Conservation (phyloP, 2,797 vertebrate genomes). For the Acestrorhynchus altus region DNA sequence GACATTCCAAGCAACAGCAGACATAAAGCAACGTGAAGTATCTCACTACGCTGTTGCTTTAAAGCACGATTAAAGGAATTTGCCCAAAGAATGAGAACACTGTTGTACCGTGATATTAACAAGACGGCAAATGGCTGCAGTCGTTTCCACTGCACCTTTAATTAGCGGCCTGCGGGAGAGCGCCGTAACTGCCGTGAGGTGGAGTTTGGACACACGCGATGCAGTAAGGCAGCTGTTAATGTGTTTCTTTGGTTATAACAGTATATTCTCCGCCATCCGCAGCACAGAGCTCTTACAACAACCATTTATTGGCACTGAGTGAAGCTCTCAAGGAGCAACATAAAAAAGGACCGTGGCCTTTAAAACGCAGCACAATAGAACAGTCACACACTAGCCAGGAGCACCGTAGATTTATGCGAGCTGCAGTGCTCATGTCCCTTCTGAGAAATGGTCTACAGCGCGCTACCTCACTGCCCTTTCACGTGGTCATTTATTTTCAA, state of each 20-base stretch:
- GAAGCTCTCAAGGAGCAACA: slow-evolving; percentile 56
- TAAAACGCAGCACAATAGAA: slow-evolving; percentile 64
- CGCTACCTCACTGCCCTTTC: slow-evolving; percentile 46
- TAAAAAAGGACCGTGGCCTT: slow-evolving; percentile 58
- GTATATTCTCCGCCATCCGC: slow-evolving; percentile 58
- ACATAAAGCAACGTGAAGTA: background rate
- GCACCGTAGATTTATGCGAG: slow-evolving; percentile 62
- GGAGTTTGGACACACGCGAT: slow-evolving; percentile 53
- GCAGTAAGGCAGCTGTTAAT: slow-evolving; percentile 63
- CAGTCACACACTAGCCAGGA: slow-evolving; percentile 60
- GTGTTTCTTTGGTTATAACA: slow-evolving; percentile 64
- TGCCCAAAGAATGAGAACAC: slow-evolving; percentile 30
- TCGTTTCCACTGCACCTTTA: slow-evolving; percentile 62
- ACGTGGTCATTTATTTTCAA: slow-evolving; percentile 57
- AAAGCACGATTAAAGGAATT: background rate
- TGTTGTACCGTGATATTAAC: slow-evolving; percentile 55
- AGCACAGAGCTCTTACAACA: slow-evolving; percentile 63
- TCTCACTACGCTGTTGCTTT: background rate
- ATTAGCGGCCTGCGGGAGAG: slow-evolving; percentile 58
- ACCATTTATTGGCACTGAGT: slow-evolving; percentile 62
- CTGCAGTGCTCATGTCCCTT: slow-evolving; percentile 49
- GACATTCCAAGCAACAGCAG: background rate
- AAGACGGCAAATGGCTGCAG: slow-evolving; percentile 48
- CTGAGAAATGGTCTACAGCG: slow-evolving; percentile 48
- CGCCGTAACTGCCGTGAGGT: slow-evolving; percentile 36